These are phyloP conservation scores for Prunella himalayana DNA, from an alignment of 2,113 vertebrate species.

Conservation along the genomic window DNA sequence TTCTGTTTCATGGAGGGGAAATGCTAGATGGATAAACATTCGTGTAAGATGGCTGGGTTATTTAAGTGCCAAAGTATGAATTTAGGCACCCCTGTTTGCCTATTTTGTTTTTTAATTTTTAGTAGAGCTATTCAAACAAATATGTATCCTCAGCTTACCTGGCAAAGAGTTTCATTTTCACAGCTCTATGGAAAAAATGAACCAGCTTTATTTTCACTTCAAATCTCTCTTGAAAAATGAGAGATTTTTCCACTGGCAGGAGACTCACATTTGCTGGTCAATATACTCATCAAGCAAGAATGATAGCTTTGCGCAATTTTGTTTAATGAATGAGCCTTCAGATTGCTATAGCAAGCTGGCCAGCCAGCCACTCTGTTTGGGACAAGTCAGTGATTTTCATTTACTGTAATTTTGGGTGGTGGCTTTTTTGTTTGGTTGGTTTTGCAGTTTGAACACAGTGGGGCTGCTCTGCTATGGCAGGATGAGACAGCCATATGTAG, in stretches of 20 bases:
- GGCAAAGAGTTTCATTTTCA: constrained; percentile 49
- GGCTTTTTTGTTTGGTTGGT: neutral
- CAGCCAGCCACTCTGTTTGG: neutral
- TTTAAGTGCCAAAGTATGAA: neutral
- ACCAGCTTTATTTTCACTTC: constrained; percentile 15
- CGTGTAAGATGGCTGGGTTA: neutral
- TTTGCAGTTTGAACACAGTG: neutral
- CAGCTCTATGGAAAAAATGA: constrained; percentile 51
- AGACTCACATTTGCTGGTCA: neutral
- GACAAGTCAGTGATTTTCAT: neutral
- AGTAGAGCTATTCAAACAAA: constrained; percentile 9
- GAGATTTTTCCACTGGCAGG: constrained; percentile 44
- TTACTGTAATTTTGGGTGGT: neutral
- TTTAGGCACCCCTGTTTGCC: neutral
- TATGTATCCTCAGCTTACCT: constrained; percentile 31
- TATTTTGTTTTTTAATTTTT: constrained; percentile 19
- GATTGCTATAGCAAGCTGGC: neutral
- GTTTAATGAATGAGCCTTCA: constrained; percentile 10
- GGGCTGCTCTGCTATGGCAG: neutral
- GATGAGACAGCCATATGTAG: neutral
- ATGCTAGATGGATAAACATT: neutral
- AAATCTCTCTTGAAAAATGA: constrained; percentile 11
- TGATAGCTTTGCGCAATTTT: constrained; percentile 7
- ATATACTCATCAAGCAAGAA: constrained; percentile 25
- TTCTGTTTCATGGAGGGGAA: neutral